Evolutionary conservation across 2,113 vertebrate genomes (phyloP).

Genomic region (Thryonomys swinderianus): DNA sequence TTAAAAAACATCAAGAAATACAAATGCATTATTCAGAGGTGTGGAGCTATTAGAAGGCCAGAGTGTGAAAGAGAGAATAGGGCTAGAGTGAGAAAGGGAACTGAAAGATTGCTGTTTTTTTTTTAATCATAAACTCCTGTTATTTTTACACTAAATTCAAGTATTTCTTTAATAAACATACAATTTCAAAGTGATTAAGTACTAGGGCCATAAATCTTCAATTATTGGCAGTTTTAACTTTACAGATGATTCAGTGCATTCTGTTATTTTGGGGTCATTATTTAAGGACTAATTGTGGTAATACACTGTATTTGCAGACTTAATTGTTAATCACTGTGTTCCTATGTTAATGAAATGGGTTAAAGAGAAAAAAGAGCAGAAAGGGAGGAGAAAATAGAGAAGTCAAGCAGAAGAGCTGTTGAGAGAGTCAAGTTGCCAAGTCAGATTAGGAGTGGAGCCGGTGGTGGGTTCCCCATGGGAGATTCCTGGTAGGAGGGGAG

Average conservation of each 20-base stretch:
- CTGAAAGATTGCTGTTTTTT: constrained; percentile 16
- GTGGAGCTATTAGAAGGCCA: neutral
- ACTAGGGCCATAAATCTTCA: neutral
- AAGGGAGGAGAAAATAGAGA: neutral
- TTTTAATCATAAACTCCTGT: neutral
- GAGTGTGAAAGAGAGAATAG: neutral
- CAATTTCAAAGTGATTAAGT: neutral
- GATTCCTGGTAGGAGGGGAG: neutral
- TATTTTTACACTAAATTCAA: neutral
- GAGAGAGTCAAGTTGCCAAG: neutral
- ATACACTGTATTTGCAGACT: neutral
- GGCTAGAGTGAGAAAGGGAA: neutral
- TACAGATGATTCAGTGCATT: neutral
- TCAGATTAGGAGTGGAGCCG: neutral
- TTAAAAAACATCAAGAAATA: neutral
- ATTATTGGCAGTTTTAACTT: neutral
- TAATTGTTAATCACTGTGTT: neutral
- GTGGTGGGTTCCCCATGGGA: neutral
- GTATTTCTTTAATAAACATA: constrained; percentile 17
- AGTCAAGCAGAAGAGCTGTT: constrained; percentile 8
- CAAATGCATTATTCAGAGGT: neutral
- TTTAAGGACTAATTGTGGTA: neutral
- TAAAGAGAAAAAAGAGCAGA: neutral
- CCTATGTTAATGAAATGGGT: constrained; percentile 1
- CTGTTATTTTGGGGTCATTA: neutral